phyloP scores from a whole-genome alignment of 1,140 invertebrate genomes.

The Laupala kohalensis region DNA sequence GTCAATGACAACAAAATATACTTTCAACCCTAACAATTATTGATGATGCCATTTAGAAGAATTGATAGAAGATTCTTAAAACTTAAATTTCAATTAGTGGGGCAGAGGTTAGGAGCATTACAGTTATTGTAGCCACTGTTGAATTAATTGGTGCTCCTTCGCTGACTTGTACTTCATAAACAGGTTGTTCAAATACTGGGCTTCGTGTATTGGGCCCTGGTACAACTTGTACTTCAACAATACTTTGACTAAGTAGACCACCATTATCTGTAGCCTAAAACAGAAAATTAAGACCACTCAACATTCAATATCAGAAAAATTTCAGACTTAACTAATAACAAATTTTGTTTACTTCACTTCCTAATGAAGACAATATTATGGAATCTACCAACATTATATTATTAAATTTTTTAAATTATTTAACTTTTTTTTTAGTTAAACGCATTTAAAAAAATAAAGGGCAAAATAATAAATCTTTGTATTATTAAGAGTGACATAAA shows the following conservation, averaged over 20 bases:
- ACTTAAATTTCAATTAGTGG: too few relatives aligned
- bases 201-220: slow-evolving; percentile 74
- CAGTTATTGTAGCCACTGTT: slow-evolving; percentile 55
- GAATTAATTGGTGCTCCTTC: slow-evolving; percentile 77
- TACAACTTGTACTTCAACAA: slow-evolving; percentile 66
- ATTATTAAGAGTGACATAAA: too few relatives aligned
- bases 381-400: not conserved
- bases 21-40: too few relatives aligned
- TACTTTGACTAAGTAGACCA: slow-evolving; percentile 46
- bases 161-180: slow-evolving; percentile 75
- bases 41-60: too few relatives aligned
- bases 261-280: slow-evolving; percentile 32
- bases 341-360: not conserved
- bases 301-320: slow-evolving; percentile 2
- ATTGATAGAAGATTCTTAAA: too few relatives aligned
- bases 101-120: too few relatives aligned
- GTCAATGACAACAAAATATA: too few relatives aligned
- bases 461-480: too few relatives aligned
- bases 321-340: slow-evolving; percentile 5
- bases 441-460: too few relatives aligned
- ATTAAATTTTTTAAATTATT: not conserved
- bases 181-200: slow-evolving; percentile 61
- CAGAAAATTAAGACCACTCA: not conserved
- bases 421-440: too few relatives aligned
- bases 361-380: too few relatives aligned